Evolutionary conservation across 2,888 invertebrate genomes (phyloP).

Genomic region (Ctena decussata): DNA sequence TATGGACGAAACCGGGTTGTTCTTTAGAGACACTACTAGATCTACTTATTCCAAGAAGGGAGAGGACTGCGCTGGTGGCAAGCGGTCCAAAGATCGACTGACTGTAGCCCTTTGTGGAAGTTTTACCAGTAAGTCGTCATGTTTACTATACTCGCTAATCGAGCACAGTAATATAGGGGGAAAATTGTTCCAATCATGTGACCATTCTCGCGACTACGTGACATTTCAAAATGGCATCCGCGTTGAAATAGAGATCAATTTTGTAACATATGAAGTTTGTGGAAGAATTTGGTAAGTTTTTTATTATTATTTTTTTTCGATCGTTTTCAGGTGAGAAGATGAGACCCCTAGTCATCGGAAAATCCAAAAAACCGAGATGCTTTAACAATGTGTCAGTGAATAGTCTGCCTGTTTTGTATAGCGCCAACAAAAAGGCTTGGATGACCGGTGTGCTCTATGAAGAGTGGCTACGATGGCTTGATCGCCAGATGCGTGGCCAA

Average conservation of each 20-base stretch:
- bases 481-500: background rate
- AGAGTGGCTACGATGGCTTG: background rate
- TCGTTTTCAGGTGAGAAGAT: background rate
- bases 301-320: background rate
- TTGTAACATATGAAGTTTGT: background rate
- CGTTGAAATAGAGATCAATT: background rate
- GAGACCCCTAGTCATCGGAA: background rate
- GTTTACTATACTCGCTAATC: background rate
- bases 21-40: constrained; percentile 13
- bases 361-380: background rate
- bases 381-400: background rate
- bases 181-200: background rate
- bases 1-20: constrained; percentile 2
- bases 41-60: background rate
- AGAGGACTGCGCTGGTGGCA: constrained; percentile 3
- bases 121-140: constrained; percentile 11
- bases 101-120: constrained; percentile 28
- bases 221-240: no score
- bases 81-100: constrained; percentile 17
- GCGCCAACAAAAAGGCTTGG: background rate
- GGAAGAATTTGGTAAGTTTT: background rate
- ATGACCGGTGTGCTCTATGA: background rate
- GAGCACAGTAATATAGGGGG: background rate
- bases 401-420: background rate
- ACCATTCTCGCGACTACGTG: no score